phyloP scores from a whole-genome alignment of 2,797 vertebrate genomes.

The Nasua narica region DNA sequence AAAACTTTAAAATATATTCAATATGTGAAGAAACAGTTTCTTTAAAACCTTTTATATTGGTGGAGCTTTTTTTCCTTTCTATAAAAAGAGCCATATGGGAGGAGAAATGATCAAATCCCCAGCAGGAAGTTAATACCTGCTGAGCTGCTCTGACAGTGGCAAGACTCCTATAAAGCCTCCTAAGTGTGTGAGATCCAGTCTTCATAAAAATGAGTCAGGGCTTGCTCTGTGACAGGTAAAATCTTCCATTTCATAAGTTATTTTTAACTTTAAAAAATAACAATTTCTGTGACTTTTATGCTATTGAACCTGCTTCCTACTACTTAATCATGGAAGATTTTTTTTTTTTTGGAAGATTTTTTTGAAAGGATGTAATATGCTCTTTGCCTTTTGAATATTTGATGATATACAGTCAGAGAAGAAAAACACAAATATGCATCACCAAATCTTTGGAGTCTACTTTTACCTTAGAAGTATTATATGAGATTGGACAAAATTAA shows the following conservation, averaged over 20 bases:
- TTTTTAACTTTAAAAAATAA: constrained; percentile 54
- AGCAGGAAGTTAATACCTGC: constrained; percentile 36
- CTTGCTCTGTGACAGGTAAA: constrained; percentile 46
- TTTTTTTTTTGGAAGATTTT: constrained; percentile 11
- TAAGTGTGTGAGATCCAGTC: constrained; percentile 39
- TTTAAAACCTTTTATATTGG: constrained; percentile 49
- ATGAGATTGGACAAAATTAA: not conserved
- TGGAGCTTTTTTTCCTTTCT: constrained; percentile 37
- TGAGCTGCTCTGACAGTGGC: constrained; percentile 40
- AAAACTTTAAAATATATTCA: constrained; percentile 36
- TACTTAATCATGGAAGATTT: not conserved
- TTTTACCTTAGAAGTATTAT: not conserved
- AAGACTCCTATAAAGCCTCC: constrained; percentile 34
- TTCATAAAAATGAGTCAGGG: constrained; percentile 61
- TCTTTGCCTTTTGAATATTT: constrained; percentile 4
- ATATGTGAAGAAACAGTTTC: constrained; percentile 53
- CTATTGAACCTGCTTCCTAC: not conserved
- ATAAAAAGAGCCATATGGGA: constrained; percentile 13
- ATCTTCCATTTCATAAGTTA: constrained; percentile 57
- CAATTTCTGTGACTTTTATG: constrained; percentile 50
- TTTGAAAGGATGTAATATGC: not conserved
- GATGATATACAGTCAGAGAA: not conserved
- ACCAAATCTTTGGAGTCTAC: not conserved
- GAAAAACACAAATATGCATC: not conserved
- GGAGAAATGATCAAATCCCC: constrained; percentile 39